Evolutionary conservation across 1,140 invertebrate species (phyloP).

Genomic region (Oreohelix idahoensis): DNA sequence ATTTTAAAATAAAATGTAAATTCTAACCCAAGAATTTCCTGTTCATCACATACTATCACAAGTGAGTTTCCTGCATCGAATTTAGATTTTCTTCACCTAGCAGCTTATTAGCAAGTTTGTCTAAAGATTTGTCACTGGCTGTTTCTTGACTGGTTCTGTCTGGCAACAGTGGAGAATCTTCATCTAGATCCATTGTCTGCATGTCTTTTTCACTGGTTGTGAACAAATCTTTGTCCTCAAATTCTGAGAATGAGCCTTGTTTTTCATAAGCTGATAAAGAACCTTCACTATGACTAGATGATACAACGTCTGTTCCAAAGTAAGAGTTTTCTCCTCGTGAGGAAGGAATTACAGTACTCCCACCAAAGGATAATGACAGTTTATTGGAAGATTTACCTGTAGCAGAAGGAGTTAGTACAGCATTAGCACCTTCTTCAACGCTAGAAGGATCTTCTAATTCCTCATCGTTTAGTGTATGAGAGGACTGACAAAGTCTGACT

Average conservation of each 20-base stretch:
- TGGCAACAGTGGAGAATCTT: neutral
- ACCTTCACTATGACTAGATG: neutral
- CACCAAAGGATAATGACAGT: conserved; percentile 12
- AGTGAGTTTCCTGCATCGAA: conserved; percentile 28
- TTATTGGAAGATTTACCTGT: conserved; percentile 40
- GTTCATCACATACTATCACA: conserved; percentile 9
- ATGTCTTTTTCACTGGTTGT: neutral
- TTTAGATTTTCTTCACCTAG: neutral
- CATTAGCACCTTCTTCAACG: neutral
- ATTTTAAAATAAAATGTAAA: neutral
- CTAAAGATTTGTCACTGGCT: neutral
- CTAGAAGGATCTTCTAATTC: conserved; percentile 10
- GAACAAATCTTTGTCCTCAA: conserved; percentile 49
- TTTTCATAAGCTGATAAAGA: conserved; percentile 53
- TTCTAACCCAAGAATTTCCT: neutral
- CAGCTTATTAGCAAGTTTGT: neutral
- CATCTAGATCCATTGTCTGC: neutral
- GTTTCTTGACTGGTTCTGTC: neutral
- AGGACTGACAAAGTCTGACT: conserved; percentile 24
- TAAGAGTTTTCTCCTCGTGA: neutral
- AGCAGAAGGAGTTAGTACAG: neutral
- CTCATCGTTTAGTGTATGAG: conserved; percentile 10
- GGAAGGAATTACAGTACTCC: conserved; percentile 17
- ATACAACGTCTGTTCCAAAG: conserved; percentile 31
- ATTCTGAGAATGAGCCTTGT: conserved; percentile 17